Base-by-base conservation (phyloP, 2,797 vertebrate species). In the Anableps anableps region DNA sequence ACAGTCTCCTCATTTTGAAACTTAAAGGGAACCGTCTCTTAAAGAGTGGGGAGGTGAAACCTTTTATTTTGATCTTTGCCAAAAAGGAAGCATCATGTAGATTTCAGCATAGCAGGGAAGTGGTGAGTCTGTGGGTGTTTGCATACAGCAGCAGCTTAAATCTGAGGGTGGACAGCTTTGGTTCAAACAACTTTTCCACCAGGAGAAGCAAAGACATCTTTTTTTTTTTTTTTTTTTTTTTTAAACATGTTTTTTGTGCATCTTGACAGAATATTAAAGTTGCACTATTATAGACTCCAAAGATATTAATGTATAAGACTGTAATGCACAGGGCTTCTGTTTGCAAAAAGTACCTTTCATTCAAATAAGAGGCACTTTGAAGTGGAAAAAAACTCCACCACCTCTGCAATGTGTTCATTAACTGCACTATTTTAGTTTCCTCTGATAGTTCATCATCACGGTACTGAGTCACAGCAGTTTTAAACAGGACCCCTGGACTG, bases 291-390 rank as follows among this genome's bases (percentile, higher is more conserved):
- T 77, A 82, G 84, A 84, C 88, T 88, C 87, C 77, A 84, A 77
- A 77, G 87, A 86, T 87, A 90, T 84, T 79, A 86, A 92, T 91
- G 88, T 78, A 83, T 85, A 88, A 82, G 71, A 45, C 41, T 86
- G 0, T 79, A 77, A 80, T 58, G 76, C 86, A 60, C 16, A 75
- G 75, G 81, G 89, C 92, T 93, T 88, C 93, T 95, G 95, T 94
- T 94, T 86, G 90, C 89, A 94, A 95, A 95, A 90, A 94, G 80
- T 45, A 77, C 80, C 86, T 87, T 89, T 92, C 80, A 82, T 94
- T 93, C 93, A 89, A 86, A 91, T 88, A 89, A 88, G 83, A 81
- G 55, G 78, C 90, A 93, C 68, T 96, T 95, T 96, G 94, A 96
- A 93, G 92, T 94, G 86, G 88, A 90, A 79, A 90, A 78, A 72